Percentiles rank a stretch among this genome's conserved stretches.
phyloP scores from a whole-genome alignment of 1,140 invertebrate genomes.

The Euschistus heros region DNA sequence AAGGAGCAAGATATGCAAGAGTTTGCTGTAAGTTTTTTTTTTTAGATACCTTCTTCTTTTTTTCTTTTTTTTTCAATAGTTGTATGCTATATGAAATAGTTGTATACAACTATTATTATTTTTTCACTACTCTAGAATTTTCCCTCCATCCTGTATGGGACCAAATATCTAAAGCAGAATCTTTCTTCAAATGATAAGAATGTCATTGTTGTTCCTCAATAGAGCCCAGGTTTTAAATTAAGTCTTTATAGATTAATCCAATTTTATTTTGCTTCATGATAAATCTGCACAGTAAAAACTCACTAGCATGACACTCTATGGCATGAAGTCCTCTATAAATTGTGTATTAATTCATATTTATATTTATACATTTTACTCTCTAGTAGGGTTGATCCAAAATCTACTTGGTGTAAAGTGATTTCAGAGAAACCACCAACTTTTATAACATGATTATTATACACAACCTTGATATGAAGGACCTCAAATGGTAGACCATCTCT shows the following conservation, averaged over 20 bases:
- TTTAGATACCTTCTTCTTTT: neutral
- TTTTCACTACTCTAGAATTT: neutral
- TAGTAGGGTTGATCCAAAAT: too few relatives aligned
- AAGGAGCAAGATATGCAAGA: slow-evolving; percentile 96
- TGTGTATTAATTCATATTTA: too few relatives aligned
- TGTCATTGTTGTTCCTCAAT: neutral
- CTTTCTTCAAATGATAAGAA: neutral
- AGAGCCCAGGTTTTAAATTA: neutral
- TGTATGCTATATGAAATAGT: neutral
- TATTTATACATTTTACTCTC: too few relatives aligned
- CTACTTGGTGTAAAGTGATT: too few relatives aligned
- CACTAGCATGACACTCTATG: too few relatives aligned
- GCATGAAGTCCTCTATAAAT: too few relatives aligned
- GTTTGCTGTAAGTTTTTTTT: slow-evolving; percentile 64
- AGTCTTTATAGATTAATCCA: neutral
- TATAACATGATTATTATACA: too few relatives aligned
- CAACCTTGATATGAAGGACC: too few relatives aligned
- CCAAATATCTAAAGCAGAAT: neutral
- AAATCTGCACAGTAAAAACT: too few relatives aligned
- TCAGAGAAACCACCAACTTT: too few relatives aligned
- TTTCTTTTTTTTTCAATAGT: slow-evolving; percentile 1
- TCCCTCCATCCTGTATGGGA: neutral
- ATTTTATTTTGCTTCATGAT: too few relatives aligned
- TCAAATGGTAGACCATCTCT: too few relatives aligned
- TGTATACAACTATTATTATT: neutral